A percentile compares a stretch with the other conserved stretches of the same genome.
phyloP scores from a whole-genome alignment of 2,113 vertebrate genomes.

The Leptobrachium ailaonicum region DNA sequence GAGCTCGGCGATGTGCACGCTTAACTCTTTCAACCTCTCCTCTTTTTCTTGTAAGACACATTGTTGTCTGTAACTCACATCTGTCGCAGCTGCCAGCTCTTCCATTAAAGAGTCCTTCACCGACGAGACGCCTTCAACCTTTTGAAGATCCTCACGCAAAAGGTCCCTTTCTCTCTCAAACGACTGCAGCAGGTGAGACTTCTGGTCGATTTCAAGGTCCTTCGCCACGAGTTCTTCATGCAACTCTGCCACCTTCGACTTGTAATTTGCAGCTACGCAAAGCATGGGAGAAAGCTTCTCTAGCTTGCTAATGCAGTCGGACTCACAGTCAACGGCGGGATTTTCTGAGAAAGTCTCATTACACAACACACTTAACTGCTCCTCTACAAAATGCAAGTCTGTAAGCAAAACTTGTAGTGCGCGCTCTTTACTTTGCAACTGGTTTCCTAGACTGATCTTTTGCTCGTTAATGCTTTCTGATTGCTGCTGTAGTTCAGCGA shows the following conservation, averaged over 20 bases:
- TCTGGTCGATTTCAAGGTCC: constrained; percentile 63
- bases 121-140: constrained; percentile 51
- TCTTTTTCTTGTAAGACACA: constrained; percentile 57
- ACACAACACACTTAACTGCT: constrained; percentile 65
- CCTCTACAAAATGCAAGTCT: constrained; percentile 74
- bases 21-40: constrained; percentile 53
- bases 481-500: constrained; percentile 78
- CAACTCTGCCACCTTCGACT: constrained; percentile 61
- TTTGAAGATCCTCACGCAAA: constrained; percentile 52
- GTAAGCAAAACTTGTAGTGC: constrained; percentile 73
- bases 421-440: constrained; percentile 73
- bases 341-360: constrained; percentile 60
- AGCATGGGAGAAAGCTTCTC: constrained; percentile 66
- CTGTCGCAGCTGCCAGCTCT: constrained; percentile 54
- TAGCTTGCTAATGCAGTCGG: constrained; percentile 64
- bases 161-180: constrained; percentile 54
- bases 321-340: constrained; percentile 52
- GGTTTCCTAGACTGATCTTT: constrained; percentile 68
- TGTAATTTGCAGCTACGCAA: constrained; percentile 66
- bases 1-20: constrained; percentile 56
- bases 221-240: constrained; percentile 63
- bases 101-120: constrained; percentile 58
- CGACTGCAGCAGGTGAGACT: constrained; percentile 41
- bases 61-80: constrained; percentile 54
- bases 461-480: constrained; percentile 73